Evolutionary conservation across 92 coral and sea anemone species (phyloP), one percentile per base, ranked within the genome.

Genomic region (Epizoanthus fatuus): DNA sequence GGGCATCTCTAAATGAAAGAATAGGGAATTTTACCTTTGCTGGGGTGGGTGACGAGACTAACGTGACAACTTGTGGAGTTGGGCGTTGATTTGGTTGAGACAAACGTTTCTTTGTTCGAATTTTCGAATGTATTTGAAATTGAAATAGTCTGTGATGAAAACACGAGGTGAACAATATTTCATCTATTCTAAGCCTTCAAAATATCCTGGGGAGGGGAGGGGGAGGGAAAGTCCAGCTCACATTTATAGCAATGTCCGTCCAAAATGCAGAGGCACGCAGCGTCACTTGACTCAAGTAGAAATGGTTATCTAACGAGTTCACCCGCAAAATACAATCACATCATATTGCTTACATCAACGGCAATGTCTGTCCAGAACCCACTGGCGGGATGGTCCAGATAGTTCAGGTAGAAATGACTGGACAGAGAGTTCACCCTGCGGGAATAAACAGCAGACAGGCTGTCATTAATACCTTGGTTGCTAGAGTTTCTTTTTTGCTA

Each of bases 341-440:
- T 62, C 5, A 22, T 19, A n/a, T 4, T 32, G 70, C 79, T 91
- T 74, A 94, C 97, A 76, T 84, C 93, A 3, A 76, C 65, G 25
- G 93, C 62, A 59, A 94, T 91, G 64, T 94, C 93, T 1, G 93
- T 89, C 97, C 97, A 94, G 4, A 89, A 70, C 3, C 57, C 67
- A 54, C 84, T 67, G 38, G 88, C 83, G 44, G 76, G 55, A 19
- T 42, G 69, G 15, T 51, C 3, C 42, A 39, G 67, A 22, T 32
- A 13, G 69, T 78, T 82, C 70, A 94, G 78, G 57, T 94, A 94
- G 56, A 94, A 94, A 72, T 89, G 87, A 57, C 86, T 78, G 9
- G 45, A 35, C 69, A 91, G 56, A 14, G 95, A 68, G 67, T 91
- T 86, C 10, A 94, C 70, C 3, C 96, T 93, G 54, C 13, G 15